Evolutionary conservation across 1,140 invertebrate species (phyloP).

Genomic region (Drosophila malerkotliana): DNA sequence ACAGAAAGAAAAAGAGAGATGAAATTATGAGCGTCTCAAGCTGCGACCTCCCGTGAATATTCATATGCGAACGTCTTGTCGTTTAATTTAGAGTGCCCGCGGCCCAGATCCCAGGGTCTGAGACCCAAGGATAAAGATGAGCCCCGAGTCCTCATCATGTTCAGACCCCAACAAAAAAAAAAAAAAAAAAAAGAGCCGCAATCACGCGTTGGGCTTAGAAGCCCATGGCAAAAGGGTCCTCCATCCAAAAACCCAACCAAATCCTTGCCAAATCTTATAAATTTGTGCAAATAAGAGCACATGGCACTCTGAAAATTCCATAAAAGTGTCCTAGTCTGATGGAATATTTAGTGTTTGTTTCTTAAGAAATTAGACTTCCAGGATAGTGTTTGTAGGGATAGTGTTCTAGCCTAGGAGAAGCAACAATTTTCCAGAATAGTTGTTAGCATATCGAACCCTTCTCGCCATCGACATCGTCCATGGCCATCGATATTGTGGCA

Average conservation of each 20-base stretch:
- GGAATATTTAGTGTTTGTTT: neutral
- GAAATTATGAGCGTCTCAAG: slow-evolving; percentile 27
- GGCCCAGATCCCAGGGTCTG: neutral
- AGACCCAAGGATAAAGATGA: neutral
- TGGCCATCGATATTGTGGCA: slow-evolving; percentile 20
- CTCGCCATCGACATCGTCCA: slow-evolving; percentile 15
- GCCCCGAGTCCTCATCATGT: slow-evolving; percentile 1
- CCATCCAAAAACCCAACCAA: neutral
- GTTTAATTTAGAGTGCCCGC: slow-evolving; percentile 41
- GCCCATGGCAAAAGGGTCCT: slow-evolving; percentile 7
- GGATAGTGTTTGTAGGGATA: neutral
- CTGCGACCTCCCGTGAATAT: slow-evolving; percentile 21
- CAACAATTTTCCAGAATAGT: slow-evolving; percentile 48
- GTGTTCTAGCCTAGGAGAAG: slow-evolving; percentile 31
- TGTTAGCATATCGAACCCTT: slow-evolving; percentile 57
- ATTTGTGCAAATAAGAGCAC: neutral
- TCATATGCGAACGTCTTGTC: slow-evolving; percentile 50
- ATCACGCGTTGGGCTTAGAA: slow-evolving; percentile 11
- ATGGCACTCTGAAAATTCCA: neutral
- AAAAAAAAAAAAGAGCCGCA: slow-evolving; percentile 10
- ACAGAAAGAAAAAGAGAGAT: neutral
- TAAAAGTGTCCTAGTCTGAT: neutral
- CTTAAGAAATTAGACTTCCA: neutral
- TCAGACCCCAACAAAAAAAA: neutral
- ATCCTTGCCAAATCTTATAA: slow-evolving; percentile 2